phyloP scores from a whole-genome alignment of 2,113 vertebrate species.

The Rhombomys opimus region DNA sequence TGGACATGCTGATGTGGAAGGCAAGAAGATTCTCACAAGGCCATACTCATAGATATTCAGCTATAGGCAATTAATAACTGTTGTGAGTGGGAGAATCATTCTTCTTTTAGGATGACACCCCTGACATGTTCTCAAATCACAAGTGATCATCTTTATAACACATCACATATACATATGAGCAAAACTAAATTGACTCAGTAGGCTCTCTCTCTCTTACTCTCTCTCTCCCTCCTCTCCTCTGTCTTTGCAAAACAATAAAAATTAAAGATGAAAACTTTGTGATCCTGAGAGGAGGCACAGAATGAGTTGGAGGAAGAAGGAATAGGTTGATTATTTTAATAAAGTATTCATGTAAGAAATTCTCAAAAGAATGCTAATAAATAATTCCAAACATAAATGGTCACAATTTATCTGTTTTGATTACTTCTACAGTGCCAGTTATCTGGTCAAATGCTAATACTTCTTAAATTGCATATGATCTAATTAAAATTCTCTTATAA shows the following conservation, averaged over 20 bases:
- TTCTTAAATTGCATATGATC: slow-evolving; percentile 23
- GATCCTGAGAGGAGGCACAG: background rate
- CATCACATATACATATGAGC: background rate
- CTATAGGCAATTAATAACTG: background rate
- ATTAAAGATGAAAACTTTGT: background rate
- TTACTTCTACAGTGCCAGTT: background rate
- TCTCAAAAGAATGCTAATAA: background rate
- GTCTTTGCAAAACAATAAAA: background rate
- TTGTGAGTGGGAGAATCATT: background rate
- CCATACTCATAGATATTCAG: background rate
- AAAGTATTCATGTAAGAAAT: background rate
- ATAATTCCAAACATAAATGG: background rate
- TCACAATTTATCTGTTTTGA: background rate
- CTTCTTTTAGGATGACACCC: background rate
- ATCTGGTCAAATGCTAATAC: slow-evolving; percentile 21
- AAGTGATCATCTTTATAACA: background rate
- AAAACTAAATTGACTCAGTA: background rate
- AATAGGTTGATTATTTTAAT: background rate
- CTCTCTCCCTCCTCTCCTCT: background rate
- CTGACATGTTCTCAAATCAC: background rate
- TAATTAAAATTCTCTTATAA: slow-evolving; percentile 54
- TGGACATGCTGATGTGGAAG: background rate
- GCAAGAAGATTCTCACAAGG: background rate
- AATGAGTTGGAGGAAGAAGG: background rate
- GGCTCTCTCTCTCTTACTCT: no score